Percentiles rank a stretch among this genome's conserved stretches.
These are phyloP conservation scores for Cynodonichthys magdalenae DNA, from an alignment of 2,797 vertebrate species.

Conservation along the genomic window DNA sequence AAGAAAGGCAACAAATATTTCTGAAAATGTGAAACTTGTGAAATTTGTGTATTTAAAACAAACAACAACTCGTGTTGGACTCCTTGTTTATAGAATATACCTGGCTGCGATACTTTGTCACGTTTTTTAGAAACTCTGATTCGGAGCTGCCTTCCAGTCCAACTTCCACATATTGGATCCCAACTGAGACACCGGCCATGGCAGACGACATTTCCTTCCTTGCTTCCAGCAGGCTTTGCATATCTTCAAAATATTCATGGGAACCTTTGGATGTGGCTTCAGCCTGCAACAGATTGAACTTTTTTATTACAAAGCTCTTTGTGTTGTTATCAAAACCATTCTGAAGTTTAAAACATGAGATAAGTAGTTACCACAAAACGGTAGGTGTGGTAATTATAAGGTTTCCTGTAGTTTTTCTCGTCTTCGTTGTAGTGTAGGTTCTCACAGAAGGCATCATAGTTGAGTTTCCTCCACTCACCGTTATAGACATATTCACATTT, in stretches of 20 bases:
- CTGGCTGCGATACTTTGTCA: constrained; percentile 80
- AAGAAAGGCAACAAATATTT: not conserved
- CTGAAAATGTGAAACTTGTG: not conserved
- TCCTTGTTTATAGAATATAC: constrained; percentile 62
- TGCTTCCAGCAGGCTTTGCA: constrained; percentile 75
- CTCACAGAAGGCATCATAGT: constrained; percentile 88
- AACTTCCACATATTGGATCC: constrained; percentile 50
- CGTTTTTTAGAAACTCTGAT: constrained; percentile 70
- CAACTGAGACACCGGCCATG: constrained; percentile 42
- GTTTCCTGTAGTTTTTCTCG: constrained; percentile 92
- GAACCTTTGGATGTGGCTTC: constrained; percentile 84
- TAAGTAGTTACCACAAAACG: constrained; percentile 84
- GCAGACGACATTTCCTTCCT: constrained; percentile 51
- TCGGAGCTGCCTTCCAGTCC: constrained; percentile 39
- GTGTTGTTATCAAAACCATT: not conserved
- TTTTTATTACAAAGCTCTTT: constrained; percentile 2
- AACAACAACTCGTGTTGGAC: too few relatives aligned
- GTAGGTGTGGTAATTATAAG: constrained; percentile 91
- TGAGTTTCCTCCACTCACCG: constrained; percentile 90
- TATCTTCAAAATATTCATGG: constrained; percentile 80
- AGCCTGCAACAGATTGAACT: constrained; percentile 76
- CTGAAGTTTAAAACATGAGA: not conserved
- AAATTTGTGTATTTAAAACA: not conserved
- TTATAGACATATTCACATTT: constrained; percentile 92
- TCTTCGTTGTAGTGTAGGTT: constrained; percentile 86